Evolutionary conservation across 2,888 invertebrate species (phyloP), one percentile per base, ranked within the genome.

Genomic region (Caenorhabditis auriculariae): DNA sequence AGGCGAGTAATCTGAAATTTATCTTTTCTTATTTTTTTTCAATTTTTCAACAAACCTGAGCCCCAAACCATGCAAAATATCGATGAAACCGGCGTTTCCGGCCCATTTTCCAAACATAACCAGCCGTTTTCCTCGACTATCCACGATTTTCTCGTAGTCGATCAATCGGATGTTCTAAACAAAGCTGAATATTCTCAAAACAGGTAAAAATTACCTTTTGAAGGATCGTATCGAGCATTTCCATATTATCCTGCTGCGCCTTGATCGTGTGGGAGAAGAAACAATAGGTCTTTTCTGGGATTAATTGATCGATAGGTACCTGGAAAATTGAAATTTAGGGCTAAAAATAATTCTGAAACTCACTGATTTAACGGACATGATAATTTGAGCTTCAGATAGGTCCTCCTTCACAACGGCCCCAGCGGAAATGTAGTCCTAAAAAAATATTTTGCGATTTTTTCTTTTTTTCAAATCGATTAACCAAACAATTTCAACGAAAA

Each of bases 201-300:
- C 21, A 26, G 27, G 9, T 7, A 42, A 45, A 44, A 26, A 47
- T 24, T 28, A 84, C 84, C 79, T 83, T 94, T 79, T 95, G 93
- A 51, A 98, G 83, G 66, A 96, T 89, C 4, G 94, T 91, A 83
- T 99, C 98, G 68, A 99, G 83, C 75, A 99, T 86, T 0, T 93
- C 89, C 96, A 99, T 96, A 82, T 99, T 99, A 38, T 89, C 89
- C 81, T 94, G 93, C 83, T 99, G 98, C 0, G 95, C 98, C 84
- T 99, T 99, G 76, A 98, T 99, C 0, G 96, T 98, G 83, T 99
- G 98, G 0, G 96, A 96, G 84, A 99, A 99, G 84, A 98, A 91
- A 78, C 93, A 94, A 82, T 96, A 99, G 0, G 98, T 96, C 84
- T 94, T 95, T 81, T 94, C 89, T 0, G 95, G 93, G 61, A 95